Percentiles rank a stretch among this genome's conserved stretches.
Evolutionary conservation across 2,797 vertebrate species (phyloP).

Genomic region (Sitta carolinensis): DNA sequence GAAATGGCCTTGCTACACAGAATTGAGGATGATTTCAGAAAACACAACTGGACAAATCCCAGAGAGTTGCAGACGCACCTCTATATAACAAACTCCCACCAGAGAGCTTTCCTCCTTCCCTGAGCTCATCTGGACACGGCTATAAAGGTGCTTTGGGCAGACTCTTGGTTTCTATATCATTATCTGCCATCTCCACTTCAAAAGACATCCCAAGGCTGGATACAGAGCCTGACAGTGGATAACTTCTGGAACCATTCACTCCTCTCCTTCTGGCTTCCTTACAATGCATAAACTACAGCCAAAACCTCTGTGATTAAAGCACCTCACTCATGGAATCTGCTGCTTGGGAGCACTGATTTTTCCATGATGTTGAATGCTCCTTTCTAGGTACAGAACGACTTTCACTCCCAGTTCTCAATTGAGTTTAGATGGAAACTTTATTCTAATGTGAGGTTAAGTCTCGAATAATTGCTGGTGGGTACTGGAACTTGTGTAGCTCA

Average conservation of each 20-base stretch:
- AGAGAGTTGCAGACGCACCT: background rate
- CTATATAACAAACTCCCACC: accelerated
- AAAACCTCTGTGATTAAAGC: background rate
- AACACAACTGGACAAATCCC: background rate
- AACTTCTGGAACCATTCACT: background rate
- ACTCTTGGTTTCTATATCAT: background rate
- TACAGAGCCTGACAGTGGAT: background rate
- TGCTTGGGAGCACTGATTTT: background rate
- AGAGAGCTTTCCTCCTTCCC: background rate
- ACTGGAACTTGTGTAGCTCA: background rate
- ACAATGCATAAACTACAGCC: background rate
- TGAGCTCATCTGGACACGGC: accelerated
- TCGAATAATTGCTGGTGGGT: background rate
- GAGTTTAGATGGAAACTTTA: background rate
- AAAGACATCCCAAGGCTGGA: background rate
- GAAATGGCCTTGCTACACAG: background rate
- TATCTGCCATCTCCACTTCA: background rate
- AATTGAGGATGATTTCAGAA: background rate
- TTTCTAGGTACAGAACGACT: background rate
- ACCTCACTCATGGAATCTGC: background rate
- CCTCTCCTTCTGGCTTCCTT: background rate
- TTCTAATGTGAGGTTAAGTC: background rate
- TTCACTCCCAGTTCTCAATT: background rate
- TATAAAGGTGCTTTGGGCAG: background rate
- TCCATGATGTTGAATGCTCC: background rate